These are phyloP conservation scores for Iselma pallidipennis DNA, from an alignment of 2,888 invertebrate species.

Conservation along the genomic window DNA sequence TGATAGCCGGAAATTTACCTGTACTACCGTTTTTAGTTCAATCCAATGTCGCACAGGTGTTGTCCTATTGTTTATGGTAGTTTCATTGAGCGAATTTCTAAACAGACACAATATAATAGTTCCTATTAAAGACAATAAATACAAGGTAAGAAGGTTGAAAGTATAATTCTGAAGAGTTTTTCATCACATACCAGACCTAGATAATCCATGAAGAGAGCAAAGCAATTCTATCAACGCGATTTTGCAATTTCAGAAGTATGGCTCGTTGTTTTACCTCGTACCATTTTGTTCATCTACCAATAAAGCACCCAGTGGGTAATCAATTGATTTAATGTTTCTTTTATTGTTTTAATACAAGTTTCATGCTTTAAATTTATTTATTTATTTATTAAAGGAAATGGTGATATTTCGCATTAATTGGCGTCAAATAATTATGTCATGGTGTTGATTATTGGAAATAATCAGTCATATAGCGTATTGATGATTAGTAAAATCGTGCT, in stretches of 20 bases:
- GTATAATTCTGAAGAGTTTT: slow-evolving; percentile 42
- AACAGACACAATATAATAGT: slow-evolving; percentile 45
- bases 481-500: slow-evolving; percentile 46
- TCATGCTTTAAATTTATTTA: not conserved
- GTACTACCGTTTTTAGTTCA: slow-evolving; percentile 27
- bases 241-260: slow-evolving; percentile 40
- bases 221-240: slow-evolving; percentile 35
- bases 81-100: slow-evolving; percentile 49
- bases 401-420: too few relatives aligned
- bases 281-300: slow-evolving; percentile 36
- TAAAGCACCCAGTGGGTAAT: slow-evolving; percentile 34
- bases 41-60: slow-evolving; percentile 49
- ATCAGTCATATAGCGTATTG: slow-evolving; percentile 43
- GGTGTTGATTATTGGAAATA: slow-evolving; percentile 41
- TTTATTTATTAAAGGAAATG: not conserved
- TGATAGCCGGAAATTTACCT: slow-evolving; percentile 41
- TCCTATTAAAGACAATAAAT: slow-evolving; percentile 49
- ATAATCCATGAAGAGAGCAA: slow-evolving; percentile 38
- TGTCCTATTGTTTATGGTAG: slow-evolving; percentile 45
- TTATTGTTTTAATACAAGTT: too few relatives aligned
- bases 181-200: slow-evolving; percentile 43
- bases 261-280: slow-evolving; percentile 43
- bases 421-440: slow-evolving; percentile 45
- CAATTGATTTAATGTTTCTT: slow-evolving; percentile 32
- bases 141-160: slow-evolving; percentile 44